Conservation (phyloP, 2,113 vertebrate species). For the Bubo scandiacus region DNA sequence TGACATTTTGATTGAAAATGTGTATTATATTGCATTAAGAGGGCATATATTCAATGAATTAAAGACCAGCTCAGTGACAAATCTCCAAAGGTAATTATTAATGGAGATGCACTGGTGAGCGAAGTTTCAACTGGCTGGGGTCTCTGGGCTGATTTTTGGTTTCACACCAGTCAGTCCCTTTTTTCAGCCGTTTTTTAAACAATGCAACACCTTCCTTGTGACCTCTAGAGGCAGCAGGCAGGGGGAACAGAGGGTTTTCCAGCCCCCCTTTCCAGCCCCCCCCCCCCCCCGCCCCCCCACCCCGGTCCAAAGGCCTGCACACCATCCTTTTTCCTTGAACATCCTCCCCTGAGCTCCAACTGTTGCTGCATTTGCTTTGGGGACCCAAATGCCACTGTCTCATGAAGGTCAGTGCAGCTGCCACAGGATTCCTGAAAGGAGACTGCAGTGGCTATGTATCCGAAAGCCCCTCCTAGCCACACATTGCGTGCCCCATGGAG, state of each 20-base stretch:
- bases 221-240: accelerated
- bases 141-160: not conserved
- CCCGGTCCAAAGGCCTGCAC: not conserved
- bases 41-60: not conserved
- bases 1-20: constrained; percentile 1
- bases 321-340: accelerated
- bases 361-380: not conserved
- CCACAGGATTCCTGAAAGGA: not conserved
- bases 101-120: not conserved
- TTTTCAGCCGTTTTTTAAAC: not conserved
- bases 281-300: no score
- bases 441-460: not conserved
- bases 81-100: not conserved
- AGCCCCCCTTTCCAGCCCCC: not conserved
- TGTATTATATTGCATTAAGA: not conserved
- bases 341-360: not conserved
- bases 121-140: not conserved
- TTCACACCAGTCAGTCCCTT: not conserved
- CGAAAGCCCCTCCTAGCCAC: not conserved
- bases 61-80: not conserved
- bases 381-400: not conserved
- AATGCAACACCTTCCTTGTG: not conserved
- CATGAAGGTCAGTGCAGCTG: not conserved
- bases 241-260: accelerated
- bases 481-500: not conserved